Evolutionary conservation across 1,140 invertebrate species (phyloP).

Genomic region (Micrasema minimum): DNA sequence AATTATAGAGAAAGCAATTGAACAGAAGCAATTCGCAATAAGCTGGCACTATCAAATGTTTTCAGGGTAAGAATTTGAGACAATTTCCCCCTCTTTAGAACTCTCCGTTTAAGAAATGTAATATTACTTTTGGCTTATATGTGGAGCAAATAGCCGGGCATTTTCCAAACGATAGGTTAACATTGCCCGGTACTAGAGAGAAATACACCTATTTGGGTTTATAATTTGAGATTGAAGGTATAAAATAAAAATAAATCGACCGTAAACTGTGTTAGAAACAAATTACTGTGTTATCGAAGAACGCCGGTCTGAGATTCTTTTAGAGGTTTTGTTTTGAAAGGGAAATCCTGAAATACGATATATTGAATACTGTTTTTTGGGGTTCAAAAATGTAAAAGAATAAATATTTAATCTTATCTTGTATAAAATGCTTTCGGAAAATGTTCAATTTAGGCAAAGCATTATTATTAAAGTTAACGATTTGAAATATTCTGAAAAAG

Average conservation of each 20-base stretch:
- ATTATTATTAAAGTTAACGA: too few relatives aligned
- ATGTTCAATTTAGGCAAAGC: too few relatives aligned
- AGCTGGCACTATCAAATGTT: neutral
- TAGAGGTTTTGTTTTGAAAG: too few relatives aligned
- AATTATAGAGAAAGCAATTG: slow-evolving; percentile 8
- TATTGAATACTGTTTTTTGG: too few relatives aligned
- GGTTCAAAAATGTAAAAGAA: too few relatives aligned
- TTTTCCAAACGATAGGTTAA: slow-evolving; percentile 15
- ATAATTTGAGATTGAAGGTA: slow-evolving; percentile 20
- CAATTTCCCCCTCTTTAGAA: slow-evolving; percentile 9
- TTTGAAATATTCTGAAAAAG: too few relatives aligned
- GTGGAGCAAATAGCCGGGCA: slow-evolving; percentile 1
- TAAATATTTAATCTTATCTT: too few relatives aligned
- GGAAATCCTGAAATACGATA: too few relatives aligned
- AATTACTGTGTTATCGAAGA: slow-evolving; percentile 12
- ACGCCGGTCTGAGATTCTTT: too few relatives aligned
- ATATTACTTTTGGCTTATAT: slow-evolving; percentile 23
- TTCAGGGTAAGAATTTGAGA: slow-evolving; percentile 13
- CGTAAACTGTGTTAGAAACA: neutral
- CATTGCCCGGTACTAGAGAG: slow-evolving; percentile 8
- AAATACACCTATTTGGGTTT: slow-evolving; percentile 19
- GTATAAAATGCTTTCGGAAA: too few relatives aligned
- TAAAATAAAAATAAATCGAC: slow-evolving; percentile 32
- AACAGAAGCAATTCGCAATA: slow-evolving; percentile 19
- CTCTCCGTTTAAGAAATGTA: slow-evolving; percentile 10